A percentile compares a stretch with the other conserved stretches of the same genome.
Evolutionary conservation across 2,888 invertebrate genomes (phyloP).

Genomic region (Pandemis corylana): DNA sequence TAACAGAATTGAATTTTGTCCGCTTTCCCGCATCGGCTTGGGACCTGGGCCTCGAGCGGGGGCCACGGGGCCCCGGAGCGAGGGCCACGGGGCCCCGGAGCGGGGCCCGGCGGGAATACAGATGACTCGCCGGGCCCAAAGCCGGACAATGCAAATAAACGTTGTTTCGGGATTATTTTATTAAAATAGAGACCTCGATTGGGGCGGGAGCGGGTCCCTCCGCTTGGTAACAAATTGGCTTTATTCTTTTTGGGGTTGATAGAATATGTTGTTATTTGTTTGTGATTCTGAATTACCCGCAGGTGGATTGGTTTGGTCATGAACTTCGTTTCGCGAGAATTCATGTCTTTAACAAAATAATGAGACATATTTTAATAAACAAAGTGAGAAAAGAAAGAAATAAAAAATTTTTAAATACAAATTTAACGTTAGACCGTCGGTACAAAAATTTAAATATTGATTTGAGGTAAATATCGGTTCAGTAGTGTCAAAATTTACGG

Average conservation of each 20-base stretch:
- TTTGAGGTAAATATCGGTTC: too few species aligned
- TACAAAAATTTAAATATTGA: too few species aligned
- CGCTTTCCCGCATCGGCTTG: conserved; percentile 1
- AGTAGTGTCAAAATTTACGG: too few species aligned
- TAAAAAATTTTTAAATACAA: too few species aligned
- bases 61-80: not conserved
- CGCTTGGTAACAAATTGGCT: not conserved
- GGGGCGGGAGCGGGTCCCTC: not conserved
- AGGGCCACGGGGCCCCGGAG: not conserved
- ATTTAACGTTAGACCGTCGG: too few species aligned
- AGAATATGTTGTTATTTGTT: not conserved
- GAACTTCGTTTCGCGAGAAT: too few species aligned
- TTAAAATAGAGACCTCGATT: conserved; percentile 5
- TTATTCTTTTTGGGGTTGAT: not conserved
- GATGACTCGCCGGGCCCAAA: conserved; percentile 7
- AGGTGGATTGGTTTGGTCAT: not conserved
- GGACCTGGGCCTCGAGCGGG: not conserved
- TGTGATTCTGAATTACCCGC: not conserved
- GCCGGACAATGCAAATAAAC: conserved; percentile 21
- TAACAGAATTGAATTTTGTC: conserved; percentile 27
- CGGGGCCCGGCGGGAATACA: conserved; percentile 15
- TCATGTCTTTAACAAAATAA: too few species aligned
- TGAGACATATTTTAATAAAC: too few species aligned
- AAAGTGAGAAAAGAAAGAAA: too few species aligned
- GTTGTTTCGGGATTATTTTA: conserved; percentile 19